Base-by-base conservation (phyloP, 1,140 invertebrate genomes). In the Drosophila sechellia region DNA sequence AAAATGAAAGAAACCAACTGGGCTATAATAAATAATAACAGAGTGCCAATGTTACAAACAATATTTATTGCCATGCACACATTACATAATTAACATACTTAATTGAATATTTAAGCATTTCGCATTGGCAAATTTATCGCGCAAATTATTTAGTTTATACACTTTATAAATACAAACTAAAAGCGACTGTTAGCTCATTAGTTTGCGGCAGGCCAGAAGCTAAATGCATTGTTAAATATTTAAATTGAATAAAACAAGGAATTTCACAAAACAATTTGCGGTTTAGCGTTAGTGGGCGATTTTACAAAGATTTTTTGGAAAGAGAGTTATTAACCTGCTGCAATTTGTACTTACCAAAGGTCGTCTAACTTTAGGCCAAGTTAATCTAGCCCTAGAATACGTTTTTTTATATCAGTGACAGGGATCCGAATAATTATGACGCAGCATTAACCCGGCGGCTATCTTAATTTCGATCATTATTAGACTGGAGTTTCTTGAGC, bases 101-200 rank as follows among this genome's bases (percentile, higher is more conserved):
- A 64, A 79, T 77, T 84, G 78, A 72, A 86, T 81, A 86, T 85
- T 74, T 77, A 74, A 71, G 60, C 54, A 31, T 63, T 60, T 46
- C 42, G 50, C 25, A 48, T 70, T 76, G 79, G 74, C 39, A 81
- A 81, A 77, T 61, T 63, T 55, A 50, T 65, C 31, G 22, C 58
- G 59, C 27, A 39, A 60, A 69, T 17, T 31, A 39, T 69, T 40
- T 59, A 68, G 68, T 69, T 45, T 54, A 42, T 43, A 48, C 43
- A 66, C 17, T 55, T 20, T 42, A 48, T 78, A 63, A 56, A 71
- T 31, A 70, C 20, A 70, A 37, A 35, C 15, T 57, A 39, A 56
- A 68, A 46, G 37, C 64, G 37, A 13, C 13, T 53, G 15, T 64
- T 45, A 25, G 52, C 53, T 52, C 31, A 73, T 79, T 66, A 57